Percentiles rank a stretch among this genome's conserved stretches.
phyloP scores from a whole-genome alignment of 2,888 invertebrate genomes.

The Flexamia atlantica region DNA sequence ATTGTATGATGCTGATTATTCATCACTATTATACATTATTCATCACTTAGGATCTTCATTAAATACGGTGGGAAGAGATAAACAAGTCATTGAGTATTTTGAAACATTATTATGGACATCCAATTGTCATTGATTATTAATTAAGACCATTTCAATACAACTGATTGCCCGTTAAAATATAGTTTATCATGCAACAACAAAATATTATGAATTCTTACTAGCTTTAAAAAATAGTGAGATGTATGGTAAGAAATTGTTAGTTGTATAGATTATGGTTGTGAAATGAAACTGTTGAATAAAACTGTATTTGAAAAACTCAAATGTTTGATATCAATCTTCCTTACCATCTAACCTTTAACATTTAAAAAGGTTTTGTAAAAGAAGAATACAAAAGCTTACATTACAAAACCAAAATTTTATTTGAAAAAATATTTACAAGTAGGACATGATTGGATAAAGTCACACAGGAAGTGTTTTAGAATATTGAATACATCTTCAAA shows the following conservation, averaged over 20 bases:
- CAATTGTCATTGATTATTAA: too few relatives aligned
- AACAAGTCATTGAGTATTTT: too few relatives aligned
- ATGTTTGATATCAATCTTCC: too few relatives aligned
- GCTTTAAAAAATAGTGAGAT: slow-evolving; percentile 42
- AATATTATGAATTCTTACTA: slow-evolving; percentile 2
- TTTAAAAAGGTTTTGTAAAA: not conserved
- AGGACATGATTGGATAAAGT: not conserved
- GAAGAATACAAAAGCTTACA: not conserved
- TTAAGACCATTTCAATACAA: too few relatives aligned
- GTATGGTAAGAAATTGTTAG: slow-evolving; percentile 29
- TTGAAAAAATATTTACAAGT: slow-evolving; percentile 41
- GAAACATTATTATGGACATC: too few relatives aligned
- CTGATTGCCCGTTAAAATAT: too few relatives aligned
- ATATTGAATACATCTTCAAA: not conserved
- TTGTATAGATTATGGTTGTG: slow-evolving; percentile 45
- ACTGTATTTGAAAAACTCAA: slow-evolving; percentile 23
- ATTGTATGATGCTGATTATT: too few relatives aligned
- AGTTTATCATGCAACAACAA: too few relatives aligned
- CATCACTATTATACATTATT: too few relatives aligned
- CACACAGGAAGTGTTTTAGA: not conserved
- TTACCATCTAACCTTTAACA: too few relatives aligned
- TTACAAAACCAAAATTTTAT: slow-evolving; percentile 21
- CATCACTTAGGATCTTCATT: too few relatives aligned
- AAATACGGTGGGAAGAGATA: too few relatives aligned
- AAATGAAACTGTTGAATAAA: slow-evolving; percentile 26